phyloP scores from a whole-genome alignment of 2,888 invertebrate genomes.

The Euzetes globulus region DNA sequence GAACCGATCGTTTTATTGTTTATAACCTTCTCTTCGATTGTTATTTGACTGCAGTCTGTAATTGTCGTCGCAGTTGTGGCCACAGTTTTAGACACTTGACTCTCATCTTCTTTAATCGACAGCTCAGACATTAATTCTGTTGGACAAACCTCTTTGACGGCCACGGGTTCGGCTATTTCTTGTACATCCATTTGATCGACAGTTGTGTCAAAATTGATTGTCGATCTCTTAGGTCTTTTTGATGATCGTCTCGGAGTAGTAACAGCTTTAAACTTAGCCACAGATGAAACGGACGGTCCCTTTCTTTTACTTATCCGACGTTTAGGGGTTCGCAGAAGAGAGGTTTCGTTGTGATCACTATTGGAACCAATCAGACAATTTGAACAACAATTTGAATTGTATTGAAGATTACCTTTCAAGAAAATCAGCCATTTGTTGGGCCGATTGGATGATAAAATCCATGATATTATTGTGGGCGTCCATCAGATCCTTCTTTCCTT shows the following conservation, averaged over 20 bases:
- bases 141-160: no score
- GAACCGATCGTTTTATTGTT: neutral
- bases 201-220: neutral
- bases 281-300: neutral
- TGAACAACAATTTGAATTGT: neutral
- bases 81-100: no score
- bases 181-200: neutral
- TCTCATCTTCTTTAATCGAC: neutral
- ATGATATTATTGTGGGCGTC: neutral
- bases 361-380: neutral
- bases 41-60: no score
- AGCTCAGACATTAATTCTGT: no score
- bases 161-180: neutral
- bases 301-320: slow-evolving; percentile 18
- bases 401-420: neutral
- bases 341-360: neutral
- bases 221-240: neutral
- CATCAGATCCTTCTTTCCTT: neutral
- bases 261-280: neutral
- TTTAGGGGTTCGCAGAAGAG: neutral
- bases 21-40: neutral
- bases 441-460: neutral
- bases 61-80: neutral
- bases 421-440: slow-evolving; percentile 12
- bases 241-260: neutral